phyloP scores from a whole-genome alignment of 2,797 vertebrate genomes.

The Danio kyathit region DNA sequence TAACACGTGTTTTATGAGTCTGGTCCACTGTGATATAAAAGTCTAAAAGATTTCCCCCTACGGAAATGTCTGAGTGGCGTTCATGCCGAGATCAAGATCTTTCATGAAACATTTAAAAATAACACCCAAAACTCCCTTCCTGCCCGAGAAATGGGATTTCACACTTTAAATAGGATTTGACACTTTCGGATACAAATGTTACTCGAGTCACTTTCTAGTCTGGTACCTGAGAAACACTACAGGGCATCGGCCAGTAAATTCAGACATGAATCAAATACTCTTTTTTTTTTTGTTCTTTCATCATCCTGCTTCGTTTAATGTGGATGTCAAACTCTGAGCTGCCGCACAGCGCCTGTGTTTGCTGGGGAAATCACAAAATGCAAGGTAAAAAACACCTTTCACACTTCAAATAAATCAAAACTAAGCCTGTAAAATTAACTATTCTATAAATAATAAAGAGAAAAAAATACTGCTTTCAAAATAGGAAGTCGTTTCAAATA shows the following conservation, averaged over 20 bases:
- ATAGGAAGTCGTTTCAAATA: no score
- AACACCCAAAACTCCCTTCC: slow-evolving; percentile 10
- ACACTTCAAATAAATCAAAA: no score
- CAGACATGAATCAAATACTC: slow-evolving; percentile 23
- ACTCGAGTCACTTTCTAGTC: slow-evolving; percentile 14
- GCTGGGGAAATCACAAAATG: no score
- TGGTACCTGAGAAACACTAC: slow-evolving; percentile 41
- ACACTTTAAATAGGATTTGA: slow-evolving; percentile 37
- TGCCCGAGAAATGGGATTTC: slow-evolving; percentile 32
- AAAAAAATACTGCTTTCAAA: no score
- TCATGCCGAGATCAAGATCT: not conserved
- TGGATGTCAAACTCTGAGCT: not conserved
- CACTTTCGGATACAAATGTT: slow-evolving; percentile 32
- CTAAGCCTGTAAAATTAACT: no score
- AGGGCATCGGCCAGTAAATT: slow-evolving; percentile 17
- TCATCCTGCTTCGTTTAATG: slow-evolving; percentile 11
- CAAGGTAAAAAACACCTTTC: no score
- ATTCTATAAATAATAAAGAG: no score
- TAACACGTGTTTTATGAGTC: slow-evolving; percentile 32
- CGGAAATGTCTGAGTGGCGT: slow-evolving; percentile 10
- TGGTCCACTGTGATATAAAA: slow-evolving; percentile 37
- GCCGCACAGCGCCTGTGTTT: not conserved
- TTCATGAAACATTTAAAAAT: slow-evolving; percentile 47
- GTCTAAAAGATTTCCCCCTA: slow-evolving; percentile 10
- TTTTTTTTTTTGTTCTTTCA: slow-evolving; percentile 18